These are phyloP conservation scores for Saguinus imperator DNA, from an alignment of 2,113 vertebrate species.

Conservation along the genomic window DNA sequence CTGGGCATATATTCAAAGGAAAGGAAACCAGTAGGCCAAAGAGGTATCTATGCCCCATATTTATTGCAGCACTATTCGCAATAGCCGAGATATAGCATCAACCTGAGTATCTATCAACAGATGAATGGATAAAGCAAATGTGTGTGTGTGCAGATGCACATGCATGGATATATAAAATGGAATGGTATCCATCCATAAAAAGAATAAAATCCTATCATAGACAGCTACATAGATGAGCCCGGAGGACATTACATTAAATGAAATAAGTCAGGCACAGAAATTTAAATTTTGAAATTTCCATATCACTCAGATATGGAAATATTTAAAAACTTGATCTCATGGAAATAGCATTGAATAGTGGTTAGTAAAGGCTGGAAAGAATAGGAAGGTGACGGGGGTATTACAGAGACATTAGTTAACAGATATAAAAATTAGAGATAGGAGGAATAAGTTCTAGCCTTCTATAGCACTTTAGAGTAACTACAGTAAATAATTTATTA, in stretches of 20 bases:
- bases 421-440: neutral
- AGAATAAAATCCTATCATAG: neutral
- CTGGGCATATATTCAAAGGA: neutral
- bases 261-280: neutral
- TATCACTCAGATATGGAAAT: neutral
- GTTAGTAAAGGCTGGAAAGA: neutral
- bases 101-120: neutral
- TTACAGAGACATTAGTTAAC: neutral
- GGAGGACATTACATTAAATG: neutral
- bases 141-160: fast-evolving
- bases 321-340: neutral
- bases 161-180: neutral
- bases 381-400: neutral
- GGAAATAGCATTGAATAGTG: neutral
- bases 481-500: neutral
- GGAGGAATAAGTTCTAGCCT: neutral
- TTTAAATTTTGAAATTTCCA: neutral
- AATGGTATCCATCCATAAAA: neutral
- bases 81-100: neutral
- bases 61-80: neutral
- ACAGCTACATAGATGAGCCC: neutral
- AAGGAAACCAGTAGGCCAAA: neutral
- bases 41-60: neutral
- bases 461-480: neutral
- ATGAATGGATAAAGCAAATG: neutral